Evolutionary conservation across 2,113 vertebrate genomes (phyloP).

Genomic region (Piprites chloris): DNA sequence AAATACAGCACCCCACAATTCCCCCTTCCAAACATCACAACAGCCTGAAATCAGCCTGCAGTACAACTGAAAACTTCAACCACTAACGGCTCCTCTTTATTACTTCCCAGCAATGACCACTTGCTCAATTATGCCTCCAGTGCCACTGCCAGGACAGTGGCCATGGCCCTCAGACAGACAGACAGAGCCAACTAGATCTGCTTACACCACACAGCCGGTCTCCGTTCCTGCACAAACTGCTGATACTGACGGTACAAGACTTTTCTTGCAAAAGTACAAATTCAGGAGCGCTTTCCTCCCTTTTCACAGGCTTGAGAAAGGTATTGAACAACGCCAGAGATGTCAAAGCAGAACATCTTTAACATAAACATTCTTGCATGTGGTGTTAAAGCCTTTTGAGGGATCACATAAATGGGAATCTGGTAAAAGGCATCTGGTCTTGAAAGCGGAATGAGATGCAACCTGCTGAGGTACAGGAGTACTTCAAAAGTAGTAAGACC

Average conservation of each 20-base stretch:
- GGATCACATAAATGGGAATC: background rate
- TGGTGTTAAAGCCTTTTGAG: fast-evolving
- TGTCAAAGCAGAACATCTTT: background rate
- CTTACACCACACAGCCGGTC: background rate
- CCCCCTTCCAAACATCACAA: background rate
- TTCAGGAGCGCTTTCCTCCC: background rate
- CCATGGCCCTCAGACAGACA: background rate
- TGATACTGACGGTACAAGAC: background rate
- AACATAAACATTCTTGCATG: fast-evolving
- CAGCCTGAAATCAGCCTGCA: background rate
- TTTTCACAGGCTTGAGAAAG: background rate
- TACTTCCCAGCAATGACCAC: background rate
- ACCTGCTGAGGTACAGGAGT: background rate
- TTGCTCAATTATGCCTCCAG: background rate
- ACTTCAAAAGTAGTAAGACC: background rate
- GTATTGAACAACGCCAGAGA: background rate
- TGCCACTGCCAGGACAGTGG: background rate
- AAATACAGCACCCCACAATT: background rate
- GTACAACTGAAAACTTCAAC: background rate
- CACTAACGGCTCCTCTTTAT: background rate
- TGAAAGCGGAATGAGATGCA: background rate
- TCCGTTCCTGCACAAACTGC: background rate
- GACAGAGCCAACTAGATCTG: background rate
- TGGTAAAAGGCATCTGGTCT: background rate
- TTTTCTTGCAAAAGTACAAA: background rate